Base-by-base conservation (phyloP, 37 sponge, comb jelly and placozoan genomes). In the Theonella swinhoei region DNA sequence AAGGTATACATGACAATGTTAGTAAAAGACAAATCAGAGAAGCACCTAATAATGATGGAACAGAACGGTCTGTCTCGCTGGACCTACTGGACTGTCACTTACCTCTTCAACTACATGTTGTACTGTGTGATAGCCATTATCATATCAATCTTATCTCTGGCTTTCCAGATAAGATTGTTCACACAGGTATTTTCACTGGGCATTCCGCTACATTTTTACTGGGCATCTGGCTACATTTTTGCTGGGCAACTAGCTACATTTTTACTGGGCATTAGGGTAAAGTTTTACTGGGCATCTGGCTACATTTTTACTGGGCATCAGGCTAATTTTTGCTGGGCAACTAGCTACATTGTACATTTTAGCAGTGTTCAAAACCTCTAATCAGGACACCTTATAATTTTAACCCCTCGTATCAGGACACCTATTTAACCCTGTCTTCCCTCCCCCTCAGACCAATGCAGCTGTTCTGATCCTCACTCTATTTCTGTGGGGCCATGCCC, bases 31-130 rank as follows among this genome's bases (percentile, higher is more conserved):
- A 91, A 80, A 34, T 39, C 35, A 20, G 92, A 89, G 81, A 87
- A 84, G 74, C 92, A 94, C 54, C 60, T 91, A 42, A 94, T 94
- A 64, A 94, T 94, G 92, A 94, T 94, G 92, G 89, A 94, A 29
- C 89, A 91, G 87, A 94, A 88, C 36, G 94, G 93, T 4, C 68
- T 93, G 54, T 62, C 61, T 70, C 72, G 93, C 22, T 68, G 60
- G 72, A 89, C 90, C 35, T 93, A 93, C 87, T 88, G 89, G 93
- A 19, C 77, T 22, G 85, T 93, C 62, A 89, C 74, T 23, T 89
- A 89, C 68, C 68, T 75, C 36, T 93, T 85, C 60, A 68, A 93
- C 78, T 83, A 67, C 61, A 31, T 85, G 19, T 37, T 93, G 36
- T 93, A 89, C 68, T 66, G 65, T 22, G 58, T 79, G 8, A 63